Evolutionary conservation across 2,888 invertebrate species (phyloP), one percentile per base, ranked within the genome.

Genomic region (Agrilus cyanescens): DNA sequence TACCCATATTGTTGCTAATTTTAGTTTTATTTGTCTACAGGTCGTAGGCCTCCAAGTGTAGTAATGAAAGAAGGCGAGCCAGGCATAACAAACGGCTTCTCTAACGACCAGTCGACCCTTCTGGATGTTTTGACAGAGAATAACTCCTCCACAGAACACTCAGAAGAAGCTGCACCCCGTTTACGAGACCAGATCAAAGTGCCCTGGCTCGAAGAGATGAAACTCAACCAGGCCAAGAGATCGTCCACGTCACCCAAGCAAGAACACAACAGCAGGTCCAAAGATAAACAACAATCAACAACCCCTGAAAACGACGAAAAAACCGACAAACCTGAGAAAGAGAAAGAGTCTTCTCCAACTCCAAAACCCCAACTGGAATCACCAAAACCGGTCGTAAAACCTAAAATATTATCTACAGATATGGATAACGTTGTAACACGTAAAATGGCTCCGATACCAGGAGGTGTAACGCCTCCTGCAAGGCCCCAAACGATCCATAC

Each of bases 121-220:
- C 38, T 37, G 34, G 46, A 46, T 12, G 38, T 25, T 14, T n/a
- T 48, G 10, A 32, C 43, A 12, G 48, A 45, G 37, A 41, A 12
- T n/a, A 38, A 38, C 20, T 36, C 41, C n/a, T 34, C 40, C 5
- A 12, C 6, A 8, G 45, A 46, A 30, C 57, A 60, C 37, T 57
- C 75, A 58, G 74, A 74, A 10, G 79, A 75, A 53, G 80, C 80
- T 0, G 76, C 77, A 46, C 70, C 79, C 1, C 71, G 81, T 12
- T 80, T 80, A 55, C 81, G 80, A 79, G 80, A 80, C 63, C 82
- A 80, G 56, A 78, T 79, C 53, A 76, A 74, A 56, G 82, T 80
- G 37, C 85, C 86, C 0, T 87, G 85, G 85, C 80, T 87, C 74
- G 82, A 76, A 50, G 86, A 87, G 60, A 73, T 87, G 50, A 85